Percentiles rank a stretch among this genome's conserved stretches.
Conservation (phyloP, 2,888 invertebrate species). For the Lagria hirta region DNA sequence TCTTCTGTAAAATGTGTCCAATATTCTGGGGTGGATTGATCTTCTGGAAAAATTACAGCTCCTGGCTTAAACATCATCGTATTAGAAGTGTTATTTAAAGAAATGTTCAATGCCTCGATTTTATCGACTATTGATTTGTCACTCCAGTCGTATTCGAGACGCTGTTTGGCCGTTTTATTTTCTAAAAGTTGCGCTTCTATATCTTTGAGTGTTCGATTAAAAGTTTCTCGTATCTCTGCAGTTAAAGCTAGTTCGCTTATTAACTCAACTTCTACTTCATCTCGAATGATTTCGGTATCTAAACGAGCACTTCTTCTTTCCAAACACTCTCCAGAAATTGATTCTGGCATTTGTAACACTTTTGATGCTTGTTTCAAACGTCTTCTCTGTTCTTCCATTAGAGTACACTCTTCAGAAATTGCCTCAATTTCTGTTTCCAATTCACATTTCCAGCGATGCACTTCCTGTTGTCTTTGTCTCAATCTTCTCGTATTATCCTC, state of each 20-base stretch:
- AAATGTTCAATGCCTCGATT: conserved; percentile 70
- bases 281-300: conserved; percentile 73
- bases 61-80: conserved; percentile 80
- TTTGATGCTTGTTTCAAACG: conserved; percentile 69
- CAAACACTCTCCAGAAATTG: conserved; percentile 75
- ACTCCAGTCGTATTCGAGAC: conserved; percentile 88
- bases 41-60: conserved; percentile 74
- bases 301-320: conserved; percentile 69
- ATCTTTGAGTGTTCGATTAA: conserved; percentile 64
- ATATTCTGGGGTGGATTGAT: conserved; percentile 80
- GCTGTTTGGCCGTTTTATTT: conserved; percentile 78
- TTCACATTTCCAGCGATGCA: conserved; percentile 75
- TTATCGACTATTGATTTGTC: conserved; percentile 82
- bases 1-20: conserved; percentile 85
- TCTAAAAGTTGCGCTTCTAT: conserved; percentile 71
- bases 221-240: conserved; percentile 65
- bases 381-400: conserved; percentile 67
- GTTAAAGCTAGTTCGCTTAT: conserved; percentile 74
- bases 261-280: conserved; percentile 75
- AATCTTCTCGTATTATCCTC: conserved; percentile 66
- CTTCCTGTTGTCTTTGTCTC: conserved; percentile 65
- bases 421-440: conserved; percentile 69
- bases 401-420: conserved; percentile 69
- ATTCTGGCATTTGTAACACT: conserved; percentile 69
- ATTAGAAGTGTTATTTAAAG: conserved; percentile 68